Conservation (phyloP, 2,113 vertebrate species). For the Hypomesus transpacificus region DNA sequence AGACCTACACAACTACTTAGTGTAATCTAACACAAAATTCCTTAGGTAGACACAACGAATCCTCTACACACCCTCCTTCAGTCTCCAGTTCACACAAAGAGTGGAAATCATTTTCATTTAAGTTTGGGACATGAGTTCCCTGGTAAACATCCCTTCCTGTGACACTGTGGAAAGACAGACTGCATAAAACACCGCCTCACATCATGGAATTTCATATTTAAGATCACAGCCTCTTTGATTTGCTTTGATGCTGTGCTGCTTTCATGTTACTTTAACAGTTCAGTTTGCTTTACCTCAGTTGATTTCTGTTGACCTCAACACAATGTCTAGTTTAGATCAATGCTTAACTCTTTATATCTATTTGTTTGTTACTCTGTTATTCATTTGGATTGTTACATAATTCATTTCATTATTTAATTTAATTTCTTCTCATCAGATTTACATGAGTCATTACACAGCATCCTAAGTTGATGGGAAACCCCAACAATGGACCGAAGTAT, state of each 20-base stretch:
- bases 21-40: no score
- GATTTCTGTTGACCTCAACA: background rate
- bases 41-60: no score
- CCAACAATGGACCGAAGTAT: constrained; percentile 61
- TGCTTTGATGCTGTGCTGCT: constrained; percentile 37
- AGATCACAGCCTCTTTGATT: background rate
- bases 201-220: background rate
- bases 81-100: no score
- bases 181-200: background rate
- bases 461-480: constrained; percentile 66
- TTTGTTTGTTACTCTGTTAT: constrained; percentile 19
- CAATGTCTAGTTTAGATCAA: background rate
- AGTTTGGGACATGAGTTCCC: background rate
- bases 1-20: no score
- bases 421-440: constrained; percentile 72
- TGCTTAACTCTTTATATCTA: background rate
- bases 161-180: background rate
- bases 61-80: no score
- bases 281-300: constrained; percentile 33
- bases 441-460: constrained; percentile 66
- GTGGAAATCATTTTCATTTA: no score
- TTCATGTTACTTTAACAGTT: constrained; percentile 37
- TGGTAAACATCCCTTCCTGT: background rate
- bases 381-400: constrained; percentile 49
- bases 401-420: constrained; percentile 56